Conservation (phyloP, 2,797 vertebrate genomes). For the Pseudopleuronectes americanus region DNA sequence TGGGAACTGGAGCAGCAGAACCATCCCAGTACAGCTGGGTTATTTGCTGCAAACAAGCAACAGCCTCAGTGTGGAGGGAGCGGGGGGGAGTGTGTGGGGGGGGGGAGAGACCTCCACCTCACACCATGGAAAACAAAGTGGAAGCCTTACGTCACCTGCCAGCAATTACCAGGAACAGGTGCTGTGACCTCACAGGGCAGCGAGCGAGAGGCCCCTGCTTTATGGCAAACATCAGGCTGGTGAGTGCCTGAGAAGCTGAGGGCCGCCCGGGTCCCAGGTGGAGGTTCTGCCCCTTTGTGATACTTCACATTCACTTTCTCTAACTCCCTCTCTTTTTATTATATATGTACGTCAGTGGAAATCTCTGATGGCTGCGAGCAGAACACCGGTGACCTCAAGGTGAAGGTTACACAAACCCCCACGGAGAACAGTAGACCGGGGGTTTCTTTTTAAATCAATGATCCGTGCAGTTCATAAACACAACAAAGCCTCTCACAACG, state of each 20-base stretch:
- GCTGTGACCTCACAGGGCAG: conserved; percentile 75
- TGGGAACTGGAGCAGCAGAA: not conserved
- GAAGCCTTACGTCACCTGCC: conserved; percentile 64
- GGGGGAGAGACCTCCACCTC: conserved; percentile 43
- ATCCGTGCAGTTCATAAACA: conserved; percentile 44
- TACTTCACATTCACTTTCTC: conserved; percentile 34
- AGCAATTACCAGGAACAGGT: conserved; percentile 71
- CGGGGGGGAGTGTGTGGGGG: not conserved
- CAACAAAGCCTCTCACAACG: conserved; percentile 47
- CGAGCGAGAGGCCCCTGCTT: conserved; percentile 42
- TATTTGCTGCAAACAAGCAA: not conserved
- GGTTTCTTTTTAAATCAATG: conserved; percentile 37
- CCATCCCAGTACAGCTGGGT: not conserved
- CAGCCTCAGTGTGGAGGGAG: not conserved
- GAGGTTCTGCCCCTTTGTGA: conserved; percentile 37
- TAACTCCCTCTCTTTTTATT: not conserved
- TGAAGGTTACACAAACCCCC: conserved; percentile 44
- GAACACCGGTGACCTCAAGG: conserved; percentile 48
- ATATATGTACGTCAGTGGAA: conserved; percentile 7
- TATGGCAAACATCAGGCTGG: conserved; percentile 50
- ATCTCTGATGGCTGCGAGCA: conserved; percentile 28
- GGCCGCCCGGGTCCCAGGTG: conserved; percentile 29
- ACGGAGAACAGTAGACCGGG: conserved; percentile 25
- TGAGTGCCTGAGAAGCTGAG: conserved; percentile 30
- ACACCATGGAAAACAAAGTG: conserved; percentile 65